Evolutionary conservation across 2,113 vertebrate genomes (phyloP).

Genomic region (Oenanthe melanoleuca): DNA sequence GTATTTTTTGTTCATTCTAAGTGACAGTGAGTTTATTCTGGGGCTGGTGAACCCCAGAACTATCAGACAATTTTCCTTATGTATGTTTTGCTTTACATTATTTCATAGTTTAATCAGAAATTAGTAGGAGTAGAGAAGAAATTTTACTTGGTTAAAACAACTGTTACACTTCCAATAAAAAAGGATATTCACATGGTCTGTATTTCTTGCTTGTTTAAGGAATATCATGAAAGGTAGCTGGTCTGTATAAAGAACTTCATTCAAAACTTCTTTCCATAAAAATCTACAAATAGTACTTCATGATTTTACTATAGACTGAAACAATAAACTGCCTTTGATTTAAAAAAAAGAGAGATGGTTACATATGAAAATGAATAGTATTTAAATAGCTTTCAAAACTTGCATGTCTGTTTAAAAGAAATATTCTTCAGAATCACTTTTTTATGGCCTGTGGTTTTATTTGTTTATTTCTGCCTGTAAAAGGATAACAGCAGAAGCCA

Average conservation of each 20-base stretch:
- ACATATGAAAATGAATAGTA: neutral
- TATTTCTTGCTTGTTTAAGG: neutral
- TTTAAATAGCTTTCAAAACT: neutral
- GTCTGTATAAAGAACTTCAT: neutral
- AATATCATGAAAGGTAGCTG: neutral
- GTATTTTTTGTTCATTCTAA: neutral
- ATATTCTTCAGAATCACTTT: neutral
- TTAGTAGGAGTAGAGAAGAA: neutral
- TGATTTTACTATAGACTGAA: neutral
- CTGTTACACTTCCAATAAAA: neutral
- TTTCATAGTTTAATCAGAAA: neutral
- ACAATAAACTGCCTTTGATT: neutral
- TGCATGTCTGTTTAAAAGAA: neutral
- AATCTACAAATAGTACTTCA: neutral
- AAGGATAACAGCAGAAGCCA: fast-evolving
- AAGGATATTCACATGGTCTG: neutral
- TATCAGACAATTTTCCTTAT: neutral
- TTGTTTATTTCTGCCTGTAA: neutral
- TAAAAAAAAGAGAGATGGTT: neutral
- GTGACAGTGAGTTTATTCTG: neutral
- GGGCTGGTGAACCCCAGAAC: neutral
- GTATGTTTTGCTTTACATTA: neutral
- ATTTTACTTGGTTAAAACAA: neutral
- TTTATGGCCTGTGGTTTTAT: neutral
- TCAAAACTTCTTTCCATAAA: neutral